These are phyloP conservation scores for Steinernema scapterisci DNA, from an alignment of 2,888 invertebrate genomes.

Conservation along the genomic window DNA sequence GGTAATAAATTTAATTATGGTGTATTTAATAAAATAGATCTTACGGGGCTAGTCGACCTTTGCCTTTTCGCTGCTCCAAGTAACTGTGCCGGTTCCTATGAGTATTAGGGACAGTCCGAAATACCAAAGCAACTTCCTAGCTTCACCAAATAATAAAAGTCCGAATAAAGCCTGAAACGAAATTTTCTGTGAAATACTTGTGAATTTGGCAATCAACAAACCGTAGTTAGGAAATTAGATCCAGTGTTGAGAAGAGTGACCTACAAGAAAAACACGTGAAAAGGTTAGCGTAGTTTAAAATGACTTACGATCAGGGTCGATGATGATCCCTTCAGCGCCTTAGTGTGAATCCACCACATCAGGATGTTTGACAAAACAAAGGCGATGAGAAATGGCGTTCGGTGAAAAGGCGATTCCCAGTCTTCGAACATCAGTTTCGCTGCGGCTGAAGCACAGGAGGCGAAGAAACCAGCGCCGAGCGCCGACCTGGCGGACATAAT, in stretches of 20 bases:
- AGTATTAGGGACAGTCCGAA: neutral
- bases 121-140: neutral
- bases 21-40: neutral
- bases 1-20: neutral
- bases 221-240: neutral
- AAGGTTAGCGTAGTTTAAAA: neutral
- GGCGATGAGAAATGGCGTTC: neutral
- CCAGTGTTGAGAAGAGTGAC: neutral
- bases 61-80: neutral
- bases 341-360: constrained; percentile 21
- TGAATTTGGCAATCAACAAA: neutral
- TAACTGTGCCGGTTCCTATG: neutral
- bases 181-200: neutral
- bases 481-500: too few species aligned
- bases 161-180: neutral
- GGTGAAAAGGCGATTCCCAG: too few species aligned
- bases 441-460: neutral
- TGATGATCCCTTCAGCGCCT: neutral
- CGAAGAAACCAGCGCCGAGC: too few species aligned
- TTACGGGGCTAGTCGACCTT: neutral
- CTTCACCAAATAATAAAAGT: neutral
- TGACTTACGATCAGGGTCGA: neutral
- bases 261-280: neutral
- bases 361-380: neutral
- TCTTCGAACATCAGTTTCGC: constrained; percentile 11